These are phyloP conservation scores for Phymanthus crucifer DNA, from an alignment of 92 coral and sea anemone genomes.

Conservation along the genomic window DNA sequence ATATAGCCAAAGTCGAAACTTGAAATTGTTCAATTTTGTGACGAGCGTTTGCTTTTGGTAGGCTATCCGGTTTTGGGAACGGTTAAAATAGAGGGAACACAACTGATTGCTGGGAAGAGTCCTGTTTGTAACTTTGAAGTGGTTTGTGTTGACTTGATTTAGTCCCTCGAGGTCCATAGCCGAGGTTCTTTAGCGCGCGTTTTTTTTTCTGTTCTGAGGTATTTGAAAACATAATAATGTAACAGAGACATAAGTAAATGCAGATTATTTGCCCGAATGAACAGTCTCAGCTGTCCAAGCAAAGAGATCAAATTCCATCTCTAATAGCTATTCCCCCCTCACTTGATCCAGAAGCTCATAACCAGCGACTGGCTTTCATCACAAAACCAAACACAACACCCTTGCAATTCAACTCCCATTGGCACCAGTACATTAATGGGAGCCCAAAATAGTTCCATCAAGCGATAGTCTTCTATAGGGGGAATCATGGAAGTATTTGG, in stretches of 20 bases:
- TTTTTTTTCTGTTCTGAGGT: neutral
- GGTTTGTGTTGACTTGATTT: too few relatives aligned
- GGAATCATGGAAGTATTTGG: neutral
- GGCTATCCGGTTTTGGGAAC: too few relatives aligned
- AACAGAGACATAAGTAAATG: neutral
- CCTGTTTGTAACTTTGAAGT: too few relatives aligned
- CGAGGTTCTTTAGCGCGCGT: neutral
- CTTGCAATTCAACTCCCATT: conserved; percentile 6
- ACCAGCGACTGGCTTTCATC: conserved; percentile 2
- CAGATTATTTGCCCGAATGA: neutral
- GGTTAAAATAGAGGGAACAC: too few relatives aligned
- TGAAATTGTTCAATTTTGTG: too few relatives aligned
- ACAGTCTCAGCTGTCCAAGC: conserved; percentile 23
- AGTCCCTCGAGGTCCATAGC: too few relatives aligned
- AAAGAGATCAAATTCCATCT: neutral
- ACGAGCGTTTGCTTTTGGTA: too few relatives aligned
- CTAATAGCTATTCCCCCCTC: conserved; percentile 11
- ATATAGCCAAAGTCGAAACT: too few relatives aligned
- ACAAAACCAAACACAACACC: conserved; percentile 17
- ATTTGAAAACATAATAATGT: neutral
- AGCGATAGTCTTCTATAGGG: neutral
- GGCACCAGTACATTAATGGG: neutral
- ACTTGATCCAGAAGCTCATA: conserved; percentile 1
- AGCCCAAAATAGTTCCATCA: neutral
- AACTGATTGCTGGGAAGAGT: too few relatives aligned